Base-by-base conservation (phyloP, 2,113 vertebrate species). In the Neomonachus schauinslandi region DNA sequence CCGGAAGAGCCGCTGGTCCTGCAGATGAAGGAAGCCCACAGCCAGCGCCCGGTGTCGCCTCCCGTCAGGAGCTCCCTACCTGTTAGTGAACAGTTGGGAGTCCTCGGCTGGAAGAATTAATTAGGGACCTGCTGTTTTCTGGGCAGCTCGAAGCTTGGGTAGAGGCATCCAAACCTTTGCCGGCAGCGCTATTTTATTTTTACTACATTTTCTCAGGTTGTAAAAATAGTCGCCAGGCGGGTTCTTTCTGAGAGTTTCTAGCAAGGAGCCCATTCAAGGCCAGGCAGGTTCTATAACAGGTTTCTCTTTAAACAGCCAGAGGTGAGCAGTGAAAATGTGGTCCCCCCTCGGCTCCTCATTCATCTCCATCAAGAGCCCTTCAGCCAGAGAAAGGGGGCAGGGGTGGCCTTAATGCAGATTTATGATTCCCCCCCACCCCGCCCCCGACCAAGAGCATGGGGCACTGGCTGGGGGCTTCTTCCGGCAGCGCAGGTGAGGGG, bases 181-280 rank as follows among this genome's bases (percentile, higher is more conserved):
- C 87, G 98, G 97, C 98, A 98, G 94, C 81, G 93, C 95, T 80
- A 55, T 94, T 97, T 99, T 98, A 98, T 98, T 99, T 99, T 98
- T 98, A 98, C 98, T 98, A 98, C 98, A 97, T 98, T 98, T 98
- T 98, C 98, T 98, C 98, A 97, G 98, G 89, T 97, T 98, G 94
- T 94, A 98, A 98, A 99, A 99, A 99, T 98, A 99, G 98, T 98
- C 97, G 65, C 97, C 94, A 92, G 98, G 91, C 98, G 98, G 97
- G 92, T 98, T 98, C 98, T 98, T 97, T 89, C 90, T 18, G 97
- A 76, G 98, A 99, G 98, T 98, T 99, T 97, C 92, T 96, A 97
- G 93, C 96, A 96, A 95, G 89, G 91, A 93, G 82, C 59, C 13
- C 55, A 96, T 98, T 98, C 97, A 94, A 97, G 97, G 98, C 98